Evolutionary conservation across 2,113 vertebrate species (phyloP).

Genomic region (Aspiorhynchus laticeps): DNA sequence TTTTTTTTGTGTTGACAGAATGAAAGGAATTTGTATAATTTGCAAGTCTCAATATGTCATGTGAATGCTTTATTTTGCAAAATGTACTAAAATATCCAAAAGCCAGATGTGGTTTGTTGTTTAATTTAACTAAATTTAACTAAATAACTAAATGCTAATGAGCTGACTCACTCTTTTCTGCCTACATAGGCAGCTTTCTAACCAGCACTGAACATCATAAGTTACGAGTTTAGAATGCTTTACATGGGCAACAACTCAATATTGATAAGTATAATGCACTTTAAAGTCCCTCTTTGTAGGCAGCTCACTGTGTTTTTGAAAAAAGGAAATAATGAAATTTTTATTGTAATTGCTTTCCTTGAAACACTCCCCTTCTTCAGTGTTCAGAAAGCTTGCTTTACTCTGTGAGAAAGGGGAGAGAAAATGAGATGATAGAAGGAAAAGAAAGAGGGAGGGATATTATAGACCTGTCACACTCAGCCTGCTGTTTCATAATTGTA

Average conservation of each 20-base stretch:
- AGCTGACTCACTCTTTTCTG: too few relatives aligned
- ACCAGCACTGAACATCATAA: background rate
- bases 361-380: background rate
- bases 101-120: too few relatives aligned
- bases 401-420: conserved; percentile 58
- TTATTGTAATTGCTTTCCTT: background rate
- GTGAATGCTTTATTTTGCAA: too few relatives aligned
- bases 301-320: background rate
- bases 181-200: too few relatives aligned
- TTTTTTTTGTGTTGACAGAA: too few relatives aligned
- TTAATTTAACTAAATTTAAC: too few relatives aligned
- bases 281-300: background rate
- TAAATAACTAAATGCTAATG: too few relatives aligned
- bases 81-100: too few relatives aligned
- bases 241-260: background rate
- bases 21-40: too few relatives aligned
- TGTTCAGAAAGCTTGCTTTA: background rate
- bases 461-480: background rate
- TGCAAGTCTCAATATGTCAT: too few relatives aligned
- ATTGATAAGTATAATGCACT: background rate
- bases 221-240: background rate
- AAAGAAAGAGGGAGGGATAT: conserved; percentile 50
- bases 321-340: background rate
- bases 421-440: conserved; percentile 54
- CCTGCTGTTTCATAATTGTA: conserved; percentile 6